phyloP scores from a whole-genome alignment of 2,888 invertebrate species.

The Mimachlamys varia region DNA sequence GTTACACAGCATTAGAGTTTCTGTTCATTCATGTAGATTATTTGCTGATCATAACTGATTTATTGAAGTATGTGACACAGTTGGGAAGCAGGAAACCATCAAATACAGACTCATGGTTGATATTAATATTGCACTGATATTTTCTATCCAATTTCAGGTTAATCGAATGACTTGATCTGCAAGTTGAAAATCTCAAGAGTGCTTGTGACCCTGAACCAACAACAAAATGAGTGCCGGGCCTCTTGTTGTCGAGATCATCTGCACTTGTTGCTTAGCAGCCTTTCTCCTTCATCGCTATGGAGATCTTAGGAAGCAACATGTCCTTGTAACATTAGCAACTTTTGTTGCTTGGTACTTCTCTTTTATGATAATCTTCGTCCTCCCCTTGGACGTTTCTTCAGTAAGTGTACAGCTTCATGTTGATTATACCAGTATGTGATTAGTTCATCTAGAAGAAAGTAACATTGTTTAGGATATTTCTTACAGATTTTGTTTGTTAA shows the following conservation, averaged over 20 bases:
- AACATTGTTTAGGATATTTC: neutral
- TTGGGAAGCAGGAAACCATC: too few species aligned
- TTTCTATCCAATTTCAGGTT: neutral
- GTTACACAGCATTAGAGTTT: too few species aligned
- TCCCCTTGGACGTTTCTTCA: constrained; percentile 98
- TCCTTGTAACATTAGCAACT: constrained; percentile 95
- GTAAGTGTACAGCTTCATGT: constrained; percentile 86
- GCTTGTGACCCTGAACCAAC: neutral
- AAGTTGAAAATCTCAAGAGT: neutral
- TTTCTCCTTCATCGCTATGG: constrained; percentile 95
- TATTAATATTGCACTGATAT: too few species aligned
- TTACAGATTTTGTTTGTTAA: neutral
- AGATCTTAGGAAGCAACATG: constrained; percentile 96
- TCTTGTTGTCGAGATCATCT: constrained; percentile 91
- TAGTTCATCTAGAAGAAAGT: too few species aligned
- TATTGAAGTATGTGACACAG: too few species aligned
- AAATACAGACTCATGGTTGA: neutral
- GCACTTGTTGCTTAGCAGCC: constrained; percentile 89
- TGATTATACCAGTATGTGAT: neutral
- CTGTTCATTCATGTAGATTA: too few species aligned
- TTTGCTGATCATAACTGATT: too few species aligned
- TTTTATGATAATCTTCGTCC: constrained; percentile 97
- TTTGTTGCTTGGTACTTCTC: constrained; percentile 99
- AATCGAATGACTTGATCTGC: neutral
- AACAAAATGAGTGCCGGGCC: constrained; percentile 78